Base-by-base conservation (phyloP, 2,888 invertebrate genomes). In the Drosophila formosana region DNA sequence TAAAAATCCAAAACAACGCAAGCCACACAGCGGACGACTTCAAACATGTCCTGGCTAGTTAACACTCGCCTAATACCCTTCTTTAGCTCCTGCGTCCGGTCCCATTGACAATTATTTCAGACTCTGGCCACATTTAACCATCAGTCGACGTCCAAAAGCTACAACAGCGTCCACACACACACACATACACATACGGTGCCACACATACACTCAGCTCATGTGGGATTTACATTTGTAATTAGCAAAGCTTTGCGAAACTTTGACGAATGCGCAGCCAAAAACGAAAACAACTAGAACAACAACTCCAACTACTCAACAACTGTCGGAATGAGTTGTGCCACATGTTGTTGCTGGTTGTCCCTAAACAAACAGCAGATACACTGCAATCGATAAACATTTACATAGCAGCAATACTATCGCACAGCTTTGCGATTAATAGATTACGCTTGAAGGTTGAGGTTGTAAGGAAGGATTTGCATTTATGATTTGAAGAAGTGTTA, bases 171-270 rank as follows among this genome's bases (percentile, higher is more conserved):
- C 13, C 62, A 34, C n/a, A 25, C 4, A 49, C 13, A 51, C 53
- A 57, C 30, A 84, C 43, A 62, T 26, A 70, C 6, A 52, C 6
- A 11, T 1, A 18, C 18, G 1, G 1, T 18, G 1, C 18, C 7
- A n/a, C 3, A 30, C 41, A 57, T 37, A 57, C 43, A 43, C 6
- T 11, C 47, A 57, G 60, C 64, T 74, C 61, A 52, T 53, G 53
- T 68, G 60, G 82, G 84, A 90, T 90, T 90, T 90, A 90, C 89
- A 89, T 89, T 89, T 85, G 89, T 88, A 90, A 90, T 90, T 89
- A 86, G 88, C 58, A 78, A 86, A 88, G 90, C 89, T 90, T 90
- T 80, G 66, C 69, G 49, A 72, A 86, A 83, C 75, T 86, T 82
- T 86, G 88, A 80, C 73, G 82, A 82, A 69, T 57, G 71, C 69